Conservation (phyloP, 2,797 vertebrate genomes). For the Siniperca undulata region DNA sequence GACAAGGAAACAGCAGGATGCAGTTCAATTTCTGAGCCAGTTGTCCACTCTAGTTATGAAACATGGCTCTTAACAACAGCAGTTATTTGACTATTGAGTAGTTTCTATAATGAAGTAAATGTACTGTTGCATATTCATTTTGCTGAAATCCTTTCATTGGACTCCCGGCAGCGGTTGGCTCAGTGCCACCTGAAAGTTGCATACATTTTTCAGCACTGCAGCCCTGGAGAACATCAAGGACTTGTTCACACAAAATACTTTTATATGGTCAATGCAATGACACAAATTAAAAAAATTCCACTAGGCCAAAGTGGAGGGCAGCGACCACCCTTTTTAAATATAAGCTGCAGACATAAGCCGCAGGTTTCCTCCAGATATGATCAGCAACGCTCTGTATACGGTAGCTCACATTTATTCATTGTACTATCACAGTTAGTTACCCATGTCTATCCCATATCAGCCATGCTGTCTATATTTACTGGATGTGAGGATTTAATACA, state of each 20-base stretch:
- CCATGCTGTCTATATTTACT: no score
- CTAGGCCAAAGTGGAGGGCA: not conserved
- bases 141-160: not conserved
- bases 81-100: not conserved
- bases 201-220: slow-evolving; percentile 39
- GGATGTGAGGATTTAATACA: not conserved
- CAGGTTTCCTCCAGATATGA: no score
- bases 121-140: slow-evolving; percentile 10
- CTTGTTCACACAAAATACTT: not conserved
- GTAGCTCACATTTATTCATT: not conserved
- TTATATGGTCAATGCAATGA: slow-evolving; percentile 2
- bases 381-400: no score
- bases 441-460: not conserved
- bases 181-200: not conserved
- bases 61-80: not conserved
- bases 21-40: not conserved
- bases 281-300: not conserved
- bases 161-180: slow-evolving; percentile 11
- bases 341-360: not conserved
- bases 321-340: not conserved
- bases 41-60: not conserved
- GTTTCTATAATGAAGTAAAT: slow-evolving; percentile 7
- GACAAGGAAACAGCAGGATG: not conserved
- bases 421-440: not conserved
- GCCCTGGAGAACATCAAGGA: slow-evolving; percentile 26